phyloP scores from a whole-genome alignment of 2,797 vertebrate species.

The Gastrophryne carolinensis region DNA sequence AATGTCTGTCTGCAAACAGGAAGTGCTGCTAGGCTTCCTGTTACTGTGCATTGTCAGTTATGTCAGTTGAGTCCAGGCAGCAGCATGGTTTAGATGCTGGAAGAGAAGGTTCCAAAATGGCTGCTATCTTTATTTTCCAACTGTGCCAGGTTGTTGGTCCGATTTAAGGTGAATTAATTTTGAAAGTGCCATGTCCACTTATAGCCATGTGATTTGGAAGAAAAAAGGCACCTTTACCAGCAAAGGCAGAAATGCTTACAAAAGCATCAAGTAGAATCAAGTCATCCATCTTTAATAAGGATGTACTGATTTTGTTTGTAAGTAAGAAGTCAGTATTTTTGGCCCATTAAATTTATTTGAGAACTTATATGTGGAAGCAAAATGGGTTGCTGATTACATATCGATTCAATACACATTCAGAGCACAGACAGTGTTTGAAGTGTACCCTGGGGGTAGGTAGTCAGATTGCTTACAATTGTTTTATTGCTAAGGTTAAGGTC shows the following conservation, averaged over 20 bases:
- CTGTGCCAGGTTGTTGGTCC: no score
- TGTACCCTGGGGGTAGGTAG: slow-evolving; percentile 33
- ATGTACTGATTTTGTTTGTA: neutral
- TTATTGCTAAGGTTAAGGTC: slow-evolving; percentile 22
- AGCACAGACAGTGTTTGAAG: slow-evolving; percentile 21
- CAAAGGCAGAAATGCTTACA: neutral
- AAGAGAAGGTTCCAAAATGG: no score
- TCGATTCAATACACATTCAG: slow-evolving; percentile 43
- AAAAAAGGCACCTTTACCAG: neutral
- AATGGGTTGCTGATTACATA: slow-evolving; percentile 44
- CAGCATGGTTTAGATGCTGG: no score
- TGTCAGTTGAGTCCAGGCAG: no score
- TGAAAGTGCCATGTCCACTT: no score
- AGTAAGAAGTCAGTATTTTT: slow-evolving; percentile 12
- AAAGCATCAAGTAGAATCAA: neutral
- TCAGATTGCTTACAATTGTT: slow-evolving; percentile 19
- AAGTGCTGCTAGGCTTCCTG: no score
- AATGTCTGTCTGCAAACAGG: no score
- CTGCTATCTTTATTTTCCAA: no score
- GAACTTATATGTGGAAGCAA: slow-evolving; percentile 23
- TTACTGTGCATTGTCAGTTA: no score
- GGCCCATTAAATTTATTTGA: slow-evolving; percentile 27
- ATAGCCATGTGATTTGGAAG: neutral
- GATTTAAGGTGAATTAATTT: no score
- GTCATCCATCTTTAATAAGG: neutral